Percentiles rank a stretch among this genome's conserved stretches.
These are phyloP conservation scores for Tor tambroides DNA, from an alignment of 2,113 vertebrate species.

Conservation along the genomic window DNA sequence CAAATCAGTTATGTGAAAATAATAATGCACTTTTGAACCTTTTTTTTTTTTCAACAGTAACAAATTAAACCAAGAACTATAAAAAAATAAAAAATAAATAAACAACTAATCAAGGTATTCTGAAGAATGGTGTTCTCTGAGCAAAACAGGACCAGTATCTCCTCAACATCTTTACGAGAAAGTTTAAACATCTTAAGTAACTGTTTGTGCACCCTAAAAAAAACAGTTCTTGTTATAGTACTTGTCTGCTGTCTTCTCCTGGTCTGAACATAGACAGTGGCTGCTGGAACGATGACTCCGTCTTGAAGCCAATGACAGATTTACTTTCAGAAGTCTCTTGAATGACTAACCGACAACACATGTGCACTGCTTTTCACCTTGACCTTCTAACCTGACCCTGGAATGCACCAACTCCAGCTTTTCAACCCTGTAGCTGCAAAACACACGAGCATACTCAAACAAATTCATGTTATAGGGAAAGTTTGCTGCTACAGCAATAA, in stretches of 20 bases:
- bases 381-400: constrained; percentile 25
- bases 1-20: no score
- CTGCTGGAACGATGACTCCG: not conserved
- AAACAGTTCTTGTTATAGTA: not conserved
- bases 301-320: constrained; percentile 11
- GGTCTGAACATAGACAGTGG: not conserved
- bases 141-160: constrained; percentile 6
- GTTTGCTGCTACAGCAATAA: constrained; percentile 19
- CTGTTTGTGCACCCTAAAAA: not conserved
- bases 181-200: not conserved
- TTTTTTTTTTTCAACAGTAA: not conserved
- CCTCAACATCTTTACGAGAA: not conserved
- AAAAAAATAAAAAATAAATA: not conserved
- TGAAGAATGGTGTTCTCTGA: not conserved
- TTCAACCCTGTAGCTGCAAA: constrained; percentile 17
- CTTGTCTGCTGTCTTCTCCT: not conserved
- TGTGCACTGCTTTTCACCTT: not conserved
- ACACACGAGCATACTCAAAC: not conserved
- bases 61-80: not conserved
- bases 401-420: not conserved
- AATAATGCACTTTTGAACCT: not conserved
- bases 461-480: not conserved
- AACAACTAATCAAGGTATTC: not conserved
- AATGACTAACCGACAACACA: not conserved
- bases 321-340: constrained; percentile 3